Base-by-base conservation (phyloP, 2,888 invertebrate genomes). In the Nomada goodeniana region DNA sequence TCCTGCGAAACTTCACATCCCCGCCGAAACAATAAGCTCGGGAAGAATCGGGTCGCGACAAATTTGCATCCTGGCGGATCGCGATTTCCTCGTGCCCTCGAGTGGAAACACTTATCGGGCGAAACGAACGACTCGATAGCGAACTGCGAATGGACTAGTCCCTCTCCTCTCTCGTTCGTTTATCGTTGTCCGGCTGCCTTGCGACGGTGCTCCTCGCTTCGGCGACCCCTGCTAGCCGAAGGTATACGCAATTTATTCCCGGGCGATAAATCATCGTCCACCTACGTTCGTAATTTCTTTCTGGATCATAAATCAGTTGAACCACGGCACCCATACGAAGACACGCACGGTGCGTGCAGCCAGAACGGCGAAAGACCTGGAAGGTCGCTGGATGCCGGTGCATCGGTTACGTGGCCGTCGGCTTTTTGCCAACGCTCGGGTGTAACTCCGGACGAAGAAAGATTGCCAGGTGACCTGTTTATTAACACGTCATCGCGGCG, bases 241-340 rank as follows among this genome's bases (percentile, higher is more conserved):
- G 84, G 86, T 88, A 64, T 69, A 82, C 87, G 89, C 90, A 91
- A 91, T 91, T 91, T 91, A 91, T 90, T 87, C 87, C 85, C 76
- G 68, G 73, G 75, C 83, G 86, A 91, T 91, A 91, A 91, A 91
- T 91, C 91, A 91, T 91, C 89, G 90, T 90, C 90, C 91, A 90
- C 91, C 91, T 86, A 91, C 90, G 85, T 87, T 82, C 77, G 90
- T 88, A 90, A 91, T 90, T 91, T 90, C 90, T 90, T 91, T 90
- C 89, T 88, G 84, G 85, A 82, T 86, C 90, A 88, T 91, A 91
- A 91, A 91, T 91, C 91, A 91, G 81, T 78, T 82, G 83, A 76
- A 82, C 84, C 73, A 59, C 73, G 78, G 68, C 76, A 84, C 68
- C 77, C 82, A 70, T 75, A 71, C 81, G 68, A 52, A 64, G 76